phyloP scores from a whole-genome alignment of 2,113 vertebrate genomes.

The Castor canadensis region DNA sequence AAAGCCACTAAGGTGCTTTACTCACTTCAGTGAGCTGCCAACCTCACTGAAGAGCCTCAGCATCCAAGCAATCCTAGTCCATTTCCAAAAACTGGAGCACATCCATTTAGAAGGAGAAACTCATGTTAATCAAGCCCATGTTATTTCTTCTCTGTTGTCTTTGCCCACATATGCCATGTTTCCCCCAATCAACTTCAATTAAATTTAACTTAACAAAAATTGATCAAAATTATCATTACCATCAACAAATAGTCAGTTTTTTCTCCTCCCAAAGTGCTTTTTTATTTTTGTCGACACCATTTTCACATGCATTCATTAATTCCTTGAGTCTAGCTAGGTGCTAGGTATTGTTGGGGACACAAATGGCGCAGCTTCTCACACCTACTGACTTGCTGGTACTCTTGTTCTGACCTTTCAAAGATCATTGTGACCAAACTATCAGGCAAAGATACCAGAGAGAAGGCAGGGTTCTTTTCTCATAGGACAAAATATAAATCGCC shows the following conservation, averaged over 20 bases:
- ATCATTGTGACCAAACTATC: neutral
- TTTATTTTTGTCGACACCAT: neutral
- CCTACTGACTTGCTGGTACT: neutral
- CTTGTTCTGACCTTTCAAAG: neutral
- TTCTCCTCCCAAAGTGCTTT: neutral
- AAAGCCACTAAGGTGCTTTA: neutral
- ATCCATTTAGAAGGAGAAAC: neutral
- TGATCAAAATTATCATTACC: constrained; percentile 36
- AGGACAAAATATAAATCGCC: neutral
- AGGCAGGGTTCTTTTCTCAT: neutral
- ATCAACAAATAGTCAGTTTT: neutral
- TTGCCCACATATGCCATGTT: neutral
- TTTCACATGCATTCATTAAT: neutral
- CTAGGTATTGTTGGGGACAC: neutral
- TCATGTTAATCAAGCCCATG: neutral
- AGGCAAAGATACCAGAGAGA: neutral
- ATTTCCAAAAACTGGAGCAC: neutral
- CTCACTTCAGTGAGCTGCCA: neutral
- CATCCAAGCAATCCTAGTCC: neutral
- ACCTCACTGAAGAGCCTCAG: neutral
- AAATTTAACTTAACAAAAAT: constrained; percentile 37
- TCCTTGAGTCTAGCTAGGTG: neutral
- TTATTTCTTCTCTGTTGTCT: neutral
- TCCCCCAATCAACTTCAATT: constrained; percentile 18
- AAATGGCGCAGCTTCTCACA: neutral